Base-by-base conservation (phyloP, 1,140 invertebrate species). In the Belonocnema kinseyi region DNA sequence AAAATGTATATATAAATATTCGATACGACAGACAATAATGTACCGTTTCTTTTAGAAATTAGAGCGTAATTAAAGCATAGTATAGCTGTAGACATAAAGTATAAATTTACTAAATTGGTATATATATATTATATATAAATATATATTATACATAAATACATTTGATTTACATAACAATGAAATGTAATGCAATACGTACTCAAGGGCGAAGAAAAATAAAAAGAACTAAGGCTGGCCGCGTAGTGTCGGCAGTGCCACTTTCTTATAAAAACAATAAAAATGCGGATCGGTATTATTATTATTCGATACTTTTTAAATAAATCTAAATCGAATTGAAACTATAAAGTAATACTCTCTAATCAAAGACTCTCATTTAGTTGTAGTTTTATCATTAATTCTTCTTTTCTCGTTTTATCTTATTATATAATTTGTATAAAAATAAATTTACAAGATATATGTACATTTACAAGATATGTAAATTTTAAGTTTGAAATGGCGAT, bases 11-110 rank as follows among this genome's bases (percentile, higher is more conserved):
- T 85, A 83, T 78, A 80, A 80, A 77, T 75, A 75, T 87, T 89
- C 85, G 85, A 88, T 88, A 89, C 83, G 78, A 85, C 88, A 88
- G 90, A 91, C 89, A 91, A 91, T 91, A 91, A 90, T 87, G 85
- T 87, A 87, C 80, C 83, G 88, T 91, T 90, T 91, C 86, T 85
- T 85, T 80, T 90, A 90, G 86, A 88, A 73, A 82, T 83, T 89
- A 85, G 77, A 85, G 72, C 79, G 61, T 81, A 83, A 74, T 56
- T 82, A 80, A 81, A 78, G 53, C 77, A 81, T 85, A 87, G 80
- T 80, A 85, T 85, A 82, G 77, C 76, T 75, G 83, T 85, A 83
- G 79, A 80, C 54, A 72, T 82, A 80, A 81, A 75, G 58, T 74
- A 82, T 85, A 85, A 85, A 78, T 83, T 82, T 83, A 83, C 74